Conservation (phyloP, 2,797 vertebrate species). For the Artibeus lituratus region DNA sequence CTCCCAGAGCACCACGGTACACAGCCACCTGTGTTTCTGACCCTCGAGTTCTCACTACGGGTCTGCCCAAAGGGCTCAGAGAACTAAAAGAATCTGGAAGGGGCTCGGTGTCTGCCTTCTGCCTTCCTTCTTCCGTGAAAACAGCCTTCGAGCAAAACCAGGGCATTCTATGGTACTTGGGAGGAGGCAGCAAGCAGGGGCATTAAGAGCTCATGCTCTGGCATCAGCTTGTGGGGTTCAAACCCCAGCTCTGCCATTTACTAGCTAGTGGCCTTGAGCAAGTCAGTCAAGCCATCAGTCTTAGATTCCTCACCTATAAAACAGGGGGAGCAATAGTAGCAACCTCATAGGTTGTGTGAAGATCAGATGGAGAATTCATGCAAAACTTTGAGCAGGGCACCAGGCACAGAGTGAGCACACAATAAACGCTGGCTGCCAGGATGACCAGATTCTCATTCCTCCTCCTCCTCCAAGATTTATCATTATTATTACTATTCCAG, state of each 20-base stretch:
- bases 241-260: neutral
- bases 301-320: neutral
- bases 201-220: neutral
- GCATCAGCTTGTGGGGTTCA: neutral
- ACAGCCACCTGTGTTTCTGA: neutral
- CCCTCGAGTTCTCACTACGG: neutral
- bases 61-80: neutral
- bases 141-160: neutral
- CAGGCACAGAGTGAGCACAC: fast-evolving
- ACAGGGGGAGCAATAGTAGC: neutral
- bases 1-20: too few species aligned
- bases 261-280: neutral
- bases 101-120: neutral
- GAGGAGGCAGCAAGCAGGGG: neutral
- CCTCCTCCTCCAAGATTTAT: fast-evolving
- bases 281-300: neutral
- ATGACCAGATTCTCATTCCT: fast-evolving
- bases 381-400: neutral
- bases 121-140: neutral
- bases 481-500: neutral
- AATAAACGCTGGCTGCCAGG: neutral
- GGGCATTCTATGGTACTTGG: neutral
- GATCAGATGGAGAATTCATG: neutral
- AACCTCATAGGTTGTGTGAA: fast-evolving
- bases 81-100: neutral